Conservation (phyloP, 2,797 vertebrate species). For the Argyrosomus regius region DNA sequence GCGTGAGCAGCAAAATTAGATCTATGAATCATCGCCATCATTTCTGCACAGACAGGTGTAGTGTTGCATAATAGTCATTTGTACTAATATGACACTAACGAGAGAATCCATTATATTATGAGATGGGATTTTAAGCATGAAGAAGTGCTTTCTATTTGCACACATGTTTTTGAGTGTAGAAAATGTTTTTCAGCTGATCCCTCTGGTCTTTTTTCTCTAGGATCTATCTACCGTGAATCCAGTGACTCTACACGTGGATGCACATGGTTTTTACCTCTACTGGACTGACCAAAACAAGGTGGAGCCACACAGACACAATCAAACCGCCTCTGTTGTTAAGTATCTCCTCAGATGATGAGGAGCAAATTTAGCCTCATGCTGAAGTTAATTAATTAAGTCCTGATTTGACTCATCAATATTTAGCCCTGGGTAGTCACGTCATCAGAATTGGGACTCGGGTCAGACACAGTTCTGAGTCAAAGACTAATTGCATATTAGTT, state of each 20-base stretch:
- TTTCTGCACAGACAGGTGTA: not conserved
- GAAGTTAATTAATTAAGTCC: not conserved
- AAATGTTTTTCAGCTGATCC: not conserved
- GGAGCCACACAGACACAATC: not conserved
- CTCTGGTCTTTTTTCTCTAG: conserved; percentile 56
- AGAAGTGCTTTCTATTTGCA: not conserved
- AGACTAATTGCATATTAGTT: not conserved
- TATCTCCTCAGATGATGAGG: not conserved
- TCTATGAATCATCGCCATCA: conserved; percentile 18
- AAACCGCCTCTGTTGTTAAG: not conserved
- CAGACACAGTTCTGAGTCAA: conserved; percentile 7
- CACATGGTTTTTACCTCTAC: conserved; percentile 86
- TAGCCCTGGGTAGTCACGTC: not conserved
- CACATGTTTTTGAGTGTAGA: not conserved
- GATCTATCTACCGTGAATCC: conserved; percentile 86
- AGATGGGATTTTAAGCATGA: not conserved
- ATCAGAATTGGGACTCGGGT: not conserved
- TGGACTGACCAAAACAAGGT: conserved; percentile 89
- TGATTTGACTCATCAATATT: conserved; percentile 19
- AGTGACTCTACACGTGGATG: conserved; percentile 84
- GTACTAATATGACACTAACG: not conserved
- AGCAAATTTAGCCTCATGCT: not conserved
- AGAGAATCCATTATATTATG: not conserved
- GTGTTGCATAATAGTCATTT: not conserved
- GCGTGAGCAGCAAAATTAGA: not conserved